These are phyloP conservation scores for Copidosoma floridanum DNA, from an alignment of 1,140 invertebrate genomes.

Conservation along the genomic window DNA sequence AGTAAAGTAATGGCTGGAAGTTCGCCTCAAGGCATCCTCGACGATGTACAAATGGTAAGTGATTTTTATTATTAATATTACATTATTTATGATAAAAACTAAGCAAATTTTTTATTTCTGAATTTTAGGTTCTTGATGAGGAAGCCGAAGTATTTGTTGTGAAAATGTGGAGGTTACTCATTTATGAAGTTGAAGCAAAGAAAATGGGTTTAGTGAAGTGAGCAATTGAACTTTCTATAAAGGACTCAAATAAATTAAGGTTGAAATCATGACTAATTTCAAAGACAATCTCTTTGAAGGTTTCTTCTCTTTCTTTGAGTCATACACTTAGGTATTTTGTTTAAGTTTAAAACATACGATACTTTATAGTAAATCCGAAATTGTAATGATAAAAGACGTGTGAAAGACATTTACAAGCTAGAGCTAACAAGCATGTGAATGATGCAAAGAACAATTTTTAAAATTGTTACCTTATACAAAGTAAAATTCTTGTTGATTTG, in stretches of 20 bases:
- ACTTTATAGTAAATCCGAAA: no score
- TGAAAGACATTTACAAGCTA: constrained; percentile 18
- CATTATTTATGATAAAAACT: not conserved
- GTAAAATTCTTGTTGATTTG: constrained; percentile 19
- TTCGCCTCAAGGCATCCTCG: constrained; percentile 88
- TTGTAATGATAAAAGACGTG: constrained; percentile 19
- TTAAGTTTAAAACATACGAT: constrained; percentile 19
- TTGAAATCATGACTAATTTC: no score
- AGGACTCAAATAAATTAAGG: constrained; percentile 15
- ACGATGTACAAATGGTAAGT: constrained; percentile 97
- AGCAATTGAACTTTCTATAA: constrained; percentile 28
- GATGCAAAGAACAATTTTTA: constrained; percentile 19
- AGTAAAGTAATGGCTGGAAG: constrained; percentile 93
- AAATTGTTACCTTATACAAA: constrained; percentile 24
- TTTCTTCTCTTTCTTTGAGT: constrained; percentile 18
- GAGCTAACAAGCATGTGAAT: constrained; percentile 15
- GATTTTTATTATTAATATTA: not conserved
- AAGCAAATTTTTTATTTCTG: not conserved
- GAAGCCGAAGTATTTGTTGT: constrained; percentile 99
- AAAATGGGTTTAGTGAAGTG: constrained; percentile 81
- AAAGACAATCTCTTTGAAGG: no score
- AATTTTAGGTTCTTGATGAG: constrained; percentile 88
- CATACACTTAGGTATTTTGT: constrained; percentile 19
- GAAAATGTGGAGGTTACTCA: constrained; percentile 98
- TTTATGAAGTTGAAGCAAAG: constrained; percentile 99